Percentiles rank a stretch among this genome's conserved stretches.
These are phyloP conservation scores for Rhinophrynus dorsalis DNA, from an alignment of 2,797 vertebrate species.

Conservation along the genomic window DNA sequence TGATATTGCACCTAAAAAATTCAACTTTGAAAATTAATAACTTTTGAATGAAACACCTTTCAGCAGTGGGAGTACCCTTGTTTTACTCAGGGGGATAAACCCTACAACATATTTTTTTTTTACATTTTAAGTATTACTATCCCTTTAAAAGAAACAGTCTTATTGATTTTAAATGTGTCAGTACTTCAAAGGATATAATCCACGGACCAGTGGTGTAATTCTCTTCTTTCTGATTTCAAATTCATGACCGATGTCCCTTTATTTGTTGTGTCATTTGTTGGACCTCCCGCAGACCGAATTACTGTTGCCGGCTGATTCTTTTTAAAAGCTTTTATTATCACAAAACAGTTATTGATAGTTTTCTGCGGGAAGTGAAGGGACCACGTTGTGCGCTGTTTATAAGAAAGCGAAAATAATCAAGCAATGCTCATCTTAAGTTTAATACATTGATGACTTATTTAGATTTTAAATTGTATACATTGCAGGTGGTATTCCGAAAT, in stretches of 20 bases:
- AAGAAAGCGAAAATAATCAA: constrained; percentile 33
- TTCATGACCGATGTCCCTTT: constrained; percentile 13
- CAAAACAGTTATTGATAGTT: constrained; percentile 34
- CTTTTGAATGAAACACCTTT: no score
- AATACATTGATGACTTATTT: constrained; percentile 34
- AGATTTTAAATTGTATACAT: constrained; percentile 8
- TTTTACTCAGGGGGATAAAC: no score
- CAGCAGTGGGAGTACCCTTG: no score
- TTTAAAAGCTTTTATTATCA: constrained; percentile 40
- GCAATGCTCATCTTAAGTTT: constrained; percentile 16
- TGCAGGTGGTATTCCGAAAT: background rate
- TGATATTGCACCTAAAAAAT: no score
- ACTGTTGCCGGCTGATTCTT: constrained; percentile 27
- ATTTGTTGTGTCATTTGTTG: constrained; percentile 9
- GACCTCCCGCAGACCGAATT: constrained; percentile 26
- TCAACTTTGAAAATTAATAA: no score
- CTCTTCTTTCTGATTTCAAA: background rate
- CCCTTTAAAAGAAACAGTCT: no score
- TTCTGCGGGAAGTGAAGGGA: constrained; percentile 27
- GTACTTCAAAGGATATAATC: no score
- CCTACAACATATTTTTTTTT: no score
- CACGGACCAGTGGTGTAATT: no score
- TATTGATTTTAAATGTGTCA: no score
- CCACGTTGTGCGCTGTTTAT: constrained; percentile 6
- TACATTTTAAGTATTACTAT: no score